phyloP scores from a whole-genome alignment of 2,113 vertebrate species.

The Pleuronectes platessa region DNA sequence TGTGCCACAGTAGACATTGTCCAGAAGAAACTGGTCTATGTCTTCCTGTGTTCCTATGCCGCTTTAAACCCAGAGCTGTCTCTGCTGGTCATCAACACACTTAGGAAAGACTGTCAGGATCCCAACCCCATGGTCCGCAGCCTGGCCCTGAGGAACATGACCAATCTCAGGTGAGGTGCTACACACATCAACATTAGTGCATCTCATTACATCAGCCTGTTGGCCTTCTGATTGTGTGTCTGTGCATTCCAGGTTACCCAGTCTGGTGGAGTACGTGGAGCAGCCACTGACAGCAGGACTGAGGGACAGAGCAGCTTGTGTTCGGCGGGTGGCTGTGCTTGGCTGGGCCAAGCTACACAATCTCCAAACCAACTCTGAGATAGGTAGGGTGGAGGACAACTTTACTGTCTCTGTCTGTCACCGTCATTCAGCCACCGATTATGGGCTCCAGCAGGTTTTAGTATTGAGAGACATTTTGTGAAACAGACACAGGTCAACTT shows the following conservation, averaged over 20 bases:
- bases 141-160: slow-evolving; percentile 93
- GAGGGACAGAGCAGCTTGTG: slow-evolving; percentile 92
- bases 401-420: background rate
- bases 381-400: slow-evolving; percentile 77
- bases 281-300: slow-evolving; percentile 90
- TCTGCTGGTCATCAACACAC: slow-evolving; percentile 92
- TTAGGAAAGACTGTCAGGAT: slow-evolving; percentile 94
- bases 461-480: background rate
- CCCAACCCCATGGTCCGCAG: slow-evolving; percentile 95
- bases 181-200: no score
- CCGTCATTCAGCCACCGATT: background rate
- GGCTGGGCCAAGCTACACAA: slow-evolving; percentile 93
- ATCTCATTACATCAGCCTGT: background rate
- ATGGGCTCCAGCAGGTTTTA: background rate
- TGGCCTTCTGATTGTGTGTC: background rate
- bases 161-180: slow-evolving; percentile 86
- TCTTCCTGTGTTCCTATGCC: slow-evolving; percentile 93
- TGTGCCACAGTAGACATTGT: slow-evolving; percentile 91
- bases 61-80: slow-evolving; percentile 90
- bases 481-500: no score
- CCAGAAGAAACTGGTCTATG: slow-evolving; percentile 95
- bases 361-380: slow-evolving; percentile 87
- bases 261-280: slow-evolving; percentile 91
- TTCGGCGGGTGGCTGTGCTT: slow-evolving; percentile 92
- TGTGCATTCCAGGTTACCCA: slow-evolving; percentile 86